Evolutionary conservation across 2,113 vertebrate species (phyloP).

Genomic region (Stigmatopora nigra): DNA sequence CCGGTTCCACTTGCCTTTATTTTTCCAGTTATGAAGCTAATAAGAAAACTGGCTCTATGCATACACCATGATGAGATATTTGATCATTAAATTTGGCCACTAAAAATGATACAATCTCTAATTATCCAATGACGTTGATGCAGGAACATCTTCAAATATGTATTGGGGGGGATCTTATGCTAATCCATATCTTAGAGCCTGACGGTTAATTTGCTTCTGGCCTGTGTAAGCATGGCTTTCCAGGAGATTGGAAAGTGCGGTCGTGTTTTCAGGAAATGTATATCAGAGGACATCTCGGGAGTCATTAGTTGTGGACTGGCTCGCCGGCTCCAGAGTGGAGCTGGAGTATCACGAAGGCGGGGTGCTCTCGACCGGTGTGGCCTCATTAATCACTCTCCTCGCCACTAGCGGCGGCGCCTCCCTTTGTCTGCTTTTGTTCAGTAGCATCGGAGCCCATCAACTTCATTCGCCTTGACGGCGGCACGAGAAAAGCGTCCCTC

Average conservation of each 20-base stretch:
- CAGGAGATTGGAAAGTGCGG: background rate
- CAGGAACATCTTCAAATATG: background rate
- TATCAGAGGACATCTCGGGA: constrained; percentile 42
- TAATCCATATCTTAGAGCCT: constrained; percentile 15
- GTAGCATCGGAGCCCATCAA: constrained; percentile 28
- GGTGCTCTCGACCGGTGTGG: constrained; percentile 49
- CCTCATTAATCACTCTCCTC: constrained; percentile 68
- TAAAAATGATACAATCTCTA: background rate
- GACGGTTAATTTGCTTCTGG: constrained; percentile 12
- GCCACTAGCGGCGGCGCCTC: constrained; percentile 32
- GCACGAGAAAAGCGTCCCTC: background rate
- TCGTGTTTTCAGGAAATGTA: constrained; percentile 36
- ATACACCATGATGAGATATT: background rate
- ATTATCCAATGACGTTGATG: background rate
- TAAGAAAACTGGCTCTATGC: background rate
- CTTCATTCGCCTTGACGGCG: constrained; percentile 11
- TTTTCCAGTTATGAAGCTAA: background rate
- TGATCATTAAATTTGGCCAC: background rate
- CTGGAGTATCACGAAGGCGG: constrained; percentile 38
- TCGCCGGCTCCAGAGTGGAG: constrained; percentile 45
- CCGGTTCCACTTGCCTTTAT: background rate
- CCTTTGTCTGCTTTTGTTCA: constrained; percentile 47
- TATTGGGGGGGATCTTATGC: background rate
- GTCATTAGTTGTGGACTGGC: constrained; percentile 42
- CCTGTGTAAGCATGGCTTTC: background rate